Evolutionary conservation across 2,797 vertebrate species (phyloP), one percentile per base, ranked within the genome.

Genomic region (Argentina silus): DNA sequence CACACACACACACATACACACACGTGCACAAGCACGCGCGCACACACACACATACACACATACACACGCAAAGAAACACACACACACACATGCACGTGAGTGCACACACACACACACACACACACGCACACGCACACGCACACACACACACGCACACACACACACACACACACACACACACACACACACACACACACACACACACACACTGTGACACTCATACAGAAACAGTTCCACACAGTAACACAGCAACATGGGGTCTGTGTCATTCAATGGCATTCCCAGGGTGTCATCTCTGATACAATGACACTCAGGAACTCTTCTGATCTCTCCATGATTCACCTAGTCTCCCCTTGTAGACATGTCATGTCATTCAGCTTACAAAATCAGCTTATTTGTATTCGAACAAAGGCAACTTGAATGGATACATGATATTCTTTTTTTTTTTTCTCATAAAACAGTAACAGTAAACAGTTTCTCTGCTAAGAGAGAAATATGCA

Each of bases 211-310:
- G 14, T 21, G 42, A 47, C 48, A 69, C 43, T 59, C 67, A 77
- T 27, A 57, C 42, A 62, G 53, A 70, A 44, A 51, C 42, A 42
- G 27, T 36, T 44, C 53, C 59, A 15, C 47, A 73, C 65, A 79
- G 27, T 76, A 9, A 51, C 43, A 53, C 7, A 59, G 9, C 57
- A 10, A 23, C 57, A 23, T 57, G n/a, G n/a, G 48, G 48, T 57
- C 14, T 70, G 73, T 48, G 77, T 67, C 79, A 78, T 82, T 78
- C 78, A 78, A 80, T 73, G 70, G 67, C 69, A 77, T 66, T 62
- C 79, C 60, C 81, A 85, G 81, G 76, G n/a, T 81, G 83, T 78
- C 66, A 3, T 51, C 50, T 51, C 50, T 51, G n/a, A n/a, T n/a
- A n/a, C n/a, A n/a, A n/a, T n/a, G n/a, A n/a, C n/a, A n/a, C n/a